Evolutionary conservation across 2,888 invertebrate genomes (phyloP).

Genomic region (Tanytarsus gracilentus): DNA sequence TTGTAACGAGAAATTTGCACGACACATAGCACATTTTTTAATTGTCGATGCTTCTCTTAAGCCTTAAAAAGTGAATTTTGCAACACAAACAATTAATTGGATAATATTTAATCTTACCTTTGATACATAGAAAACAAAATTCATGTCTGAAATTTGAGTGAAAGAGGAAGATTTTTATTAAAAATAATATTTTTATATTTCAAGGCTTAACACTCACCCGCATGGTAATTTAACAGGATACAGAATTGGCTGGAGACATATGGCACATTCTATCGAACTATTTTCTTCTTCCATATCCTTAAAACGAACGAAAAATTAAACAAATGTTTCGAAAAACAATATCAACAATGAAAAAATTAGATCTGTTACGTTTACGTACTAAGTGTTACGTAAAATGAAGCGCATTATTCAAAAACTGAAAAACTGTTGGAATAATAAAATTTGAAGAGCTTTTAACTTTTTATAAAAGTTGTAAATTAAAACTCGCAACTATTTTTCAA

Average conservation of each 20-base stretch:
- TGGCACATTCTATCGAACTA: slow-evolving; percentile 3
- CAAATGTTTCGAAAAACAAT: too few species aligned
- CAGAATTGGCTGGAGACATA: slow-evolving; percentile 7
- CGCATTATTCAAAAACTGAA: too few species aligned
- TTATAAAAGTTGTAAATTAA: neutral
- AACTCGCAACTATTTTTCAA: neutral
- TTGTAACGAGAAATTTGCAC: neutral
- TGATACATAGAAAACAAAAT: slow-evolving; percentile 18
- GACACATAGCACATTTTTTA: slow-evolving; percentile 17
- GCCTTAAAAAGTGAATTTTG: too few species aligned
- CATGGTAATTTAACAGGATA: slow-evolving; percentile 19
- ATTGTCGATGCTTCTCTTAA: neutral
- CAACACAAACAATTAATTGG: too few species aligned
- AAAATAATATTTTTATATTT: neutral
- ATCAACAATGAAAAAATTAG: too few species aligned
- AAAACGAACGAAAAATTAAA: neutral
- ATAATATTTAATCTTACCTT: slow-evolving; percentile 5
- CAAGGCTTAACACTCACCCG: neutral
- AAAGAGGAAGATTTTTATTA: neutral
- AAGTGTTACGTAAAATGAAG: too few species aligned
- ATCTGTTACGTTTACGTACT: too few species aligned
- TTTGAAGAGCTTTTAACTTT: neutral
- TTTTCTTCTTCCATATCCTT: slow-evolving; percentile 1
- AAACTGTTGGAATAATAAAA: neutral
- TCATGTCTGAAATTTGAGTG: neutral